Evolutionary conservation across 1,140 invertebrate species (phyloP), one percentile per base, ranked within the genome.

Genomic region (Pseudomyrmex concolor): DNA sequence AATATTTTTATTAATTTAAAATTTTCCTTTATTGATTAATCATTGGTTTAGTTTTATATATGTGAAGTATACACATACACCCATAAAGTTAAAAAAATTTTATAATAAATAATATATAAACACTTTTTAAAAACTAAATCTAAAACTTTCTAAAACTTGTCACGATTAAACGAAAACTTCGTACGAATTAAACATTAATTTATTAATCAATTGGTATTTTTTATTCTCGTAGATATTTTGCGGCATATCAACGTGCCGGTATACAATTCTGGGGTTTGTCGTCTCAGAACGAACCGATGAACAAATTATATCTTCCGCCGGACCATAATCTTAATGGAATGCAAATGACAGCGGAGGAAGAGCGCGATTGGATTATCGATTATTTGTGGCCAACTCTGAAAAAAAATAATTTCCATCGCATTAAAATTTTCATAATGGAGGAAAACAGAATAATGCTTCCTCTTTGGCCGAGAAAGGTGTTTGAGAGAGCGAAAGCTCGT

Each of bases 401-500:
- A 10, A 93, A 92, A 43, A 95, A 95, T 3, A 94, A 95, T 12
- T 95, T 95, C 60, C 95, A 94, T 22, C 87, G 96, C 63, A 92
- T 97, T 0, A 94, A 96, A 77, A 94, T 98, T 2, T 95, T 98
- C 82, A 95, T 95, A 45, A 90, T 97, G 34, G 97, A 98, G 92
- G 97, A 98, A 93, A 95, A 97, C 85, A 94, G 97, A 81, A 90
- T 95, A 48, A 87, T 95, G 7, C 89, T 97, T 19, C 96, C 96
- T 0, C 93, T 94, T 86, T 97, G 96, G 48, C 19, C 88, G 15
- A 60, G 85, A 55, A 60, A 63, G 0, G 71, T 90, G 74, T 78
- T 85, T 12, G 1, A 10, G 1, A 64, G 90, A 15, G 8, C 57
- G 25, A 62, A 63, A 66, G 81, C 68, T 22, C 71, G 71, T 48